phyloP scores from a whole-genome alignment of 2,113 vertebrate species.

The Grammomys dolichurus region DNA sequence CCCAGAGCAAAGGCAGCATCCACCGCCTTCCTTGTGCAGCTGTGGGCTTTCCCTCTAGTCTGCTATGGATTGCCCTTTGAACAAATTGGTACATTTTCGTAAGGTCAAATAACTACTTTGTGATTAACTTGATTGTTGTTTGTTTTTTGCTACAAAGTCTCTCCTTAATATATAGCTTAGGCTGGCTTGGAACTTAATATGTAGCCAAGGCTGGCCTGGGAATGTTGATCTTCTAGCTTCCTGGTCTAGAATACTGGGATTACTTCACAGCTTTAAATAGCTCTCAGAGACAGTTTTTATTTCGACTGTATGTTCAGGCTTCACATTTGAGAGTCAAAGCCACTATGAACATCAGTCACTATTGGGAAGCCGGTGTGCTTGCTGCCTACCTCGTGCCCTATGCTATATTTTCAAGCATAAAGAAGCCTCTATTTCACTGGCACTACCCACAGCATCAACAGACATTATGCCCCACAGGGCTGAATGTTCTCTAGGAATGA shows the following conservation, averaged over 20 bases:
- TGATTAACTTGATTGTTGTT: neutral
- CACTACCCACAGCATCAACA: neutral
- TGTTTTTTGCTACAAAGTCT: too few relatives aligned
- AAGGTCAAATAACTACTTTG: neutral
- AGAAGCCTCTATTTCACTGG: neutral
- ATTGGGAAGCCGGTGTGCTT: neutral
- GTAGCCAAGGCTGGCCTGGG: neutral
- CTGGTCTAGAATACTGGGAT: neutral
- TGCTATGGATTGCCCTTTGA: neutral
- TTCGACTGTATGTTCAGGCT: neutral
- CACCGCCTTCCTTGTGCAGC: neutral
- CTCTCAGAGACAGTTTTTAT: neutral
- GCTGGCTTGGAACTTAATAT: neutral
- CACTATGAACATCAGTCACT: neutral
- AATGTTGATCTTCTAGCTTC: neutral
- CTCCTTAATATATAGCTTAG: neutral
- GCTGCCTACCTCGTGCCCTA: neutral
- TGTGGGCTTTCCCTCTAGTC: neutral
- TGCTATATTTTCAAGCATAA: neutral
- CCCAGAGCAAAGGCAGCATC: neutral
- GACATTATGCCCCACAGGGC: neutral
- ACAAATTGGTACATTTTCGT: slow-evolving; percentile 23
- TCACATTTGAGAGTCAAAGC: neutral
- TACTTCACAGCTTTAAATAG: neutral
- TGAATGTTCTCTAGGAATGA: slow-evolving; percentile 38